Conservation (phyloP, 2,113 vertebrate genomes). For the Mungos mungo region DNA sequence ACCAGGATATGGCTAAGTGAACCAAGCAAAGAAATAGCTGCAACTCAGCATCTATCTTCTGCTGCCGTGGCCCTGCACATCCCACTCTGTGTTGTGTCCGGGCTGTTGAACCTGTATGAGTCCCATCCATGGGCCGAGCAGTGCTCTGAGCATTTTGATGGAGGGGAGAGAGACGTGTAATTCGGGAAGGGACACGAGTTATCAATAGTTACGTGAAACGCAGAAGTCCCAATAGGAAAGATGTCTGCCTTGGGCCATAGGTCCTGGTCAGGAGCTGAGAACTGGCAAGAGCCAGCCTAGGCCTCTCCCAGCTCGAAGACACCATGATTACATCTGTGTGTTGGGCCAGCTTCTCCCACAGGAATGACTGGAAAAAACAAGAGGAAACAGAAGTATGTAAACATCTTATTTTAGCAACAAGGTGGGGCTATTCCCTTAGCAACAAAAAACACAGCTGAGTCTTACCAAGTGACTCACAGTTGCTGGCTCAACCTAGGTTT, state of each 20-base stretch:
- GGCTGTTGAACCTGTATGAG: fast-evolving
- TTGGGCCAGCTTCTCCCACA: background rate
- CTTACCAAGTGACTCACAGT: fast-evolving
- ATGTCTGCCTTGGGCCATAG: fast-evolving
- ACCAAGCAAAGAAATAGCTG: background rate
- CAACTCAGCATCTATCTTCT: background rate
- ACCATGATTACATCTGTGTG: background rate
- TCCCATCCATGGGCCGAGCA: fast-evolving
- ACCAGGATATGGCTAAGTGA: background rate
- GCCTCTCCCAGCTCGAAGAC: background rate
- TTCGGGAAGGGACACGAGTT: too few relatives aligned
- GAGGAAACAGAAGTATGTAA: background rate
- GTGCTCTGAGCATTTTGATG: fast-evolving
- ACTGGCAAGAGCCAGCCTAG: fast-evolving
- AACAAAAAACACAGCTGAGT: background rate
- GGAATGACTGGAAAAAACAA: background rate
- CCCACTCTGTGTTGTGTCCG: fast-evolving
- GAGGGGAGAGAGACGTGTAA: fast-evolving
- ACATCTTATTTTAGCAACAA: background rate
- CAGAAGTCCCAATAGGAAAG: background rate
- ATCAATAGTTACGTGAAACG: background rate
- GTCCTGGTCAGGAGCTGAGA: background rate
- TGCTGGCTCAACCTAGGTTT: background rate
- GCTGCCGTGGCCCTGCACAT: background rate
- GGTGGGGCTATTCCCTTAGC: background rate